These are phyloP conservation scores for Erebia ligea DNA, from an alignment of 2,888 invertebrate species.

Conservation along the genomic window DNA sequence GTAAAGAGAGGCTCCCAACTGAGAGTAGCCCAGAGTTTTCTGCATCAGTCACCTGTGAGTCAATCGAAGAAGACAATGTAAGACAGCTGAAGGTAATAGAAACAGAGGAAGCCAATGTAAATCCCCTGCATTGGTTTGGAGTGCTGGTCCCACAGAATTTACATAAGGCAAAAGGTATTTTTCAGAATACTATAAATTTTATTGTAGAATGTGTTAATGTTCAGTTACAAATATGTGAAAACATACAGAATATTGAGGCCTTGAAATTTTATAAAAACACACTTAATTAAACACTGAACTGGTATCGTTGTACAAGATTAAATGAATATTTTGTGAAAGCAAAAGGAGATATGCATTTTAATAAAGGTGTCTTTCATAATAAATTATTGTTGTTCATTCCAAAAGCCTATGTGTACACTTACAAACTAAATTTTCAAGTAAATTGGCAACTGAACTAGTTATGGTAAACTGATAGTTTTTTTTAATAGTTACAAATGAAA, in stretches of 20 bases:
- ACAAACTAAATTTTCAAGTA: background rate
- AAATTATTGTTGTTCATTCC: background rate
- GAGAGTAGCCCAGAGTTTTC: constrained; percentile 82
- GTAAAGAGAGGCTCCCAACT: constrained; percentile 87
- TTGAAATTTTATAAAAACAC: constrained; percentile 57
- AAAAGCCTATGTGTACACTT: background rate
- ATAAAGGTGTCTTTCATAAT: too few relatives aligned
- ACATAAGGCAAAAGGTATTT: constrained; percentile 88
- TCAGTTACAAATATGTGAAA: constrained; percentile 82
- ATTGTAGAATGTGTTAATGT: constrained; percentile 87
- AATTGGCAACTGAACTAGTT: background rate
- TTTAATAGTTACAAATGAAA: background rate
- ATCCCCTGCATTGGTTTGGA: constrained; percentile 95
- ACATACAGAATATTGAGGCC: constrained; percentile 57
- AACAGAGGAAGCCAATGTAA: constrained; percentile 60
- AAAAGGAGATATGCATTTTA: too few relatives aligned
- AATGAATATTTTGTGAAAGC: background rate
- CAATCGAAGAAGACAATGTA: constrained; percentile 67
- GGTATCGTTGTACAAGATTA: background rate
- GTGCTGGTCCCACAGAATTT: constrained; percentile 91
- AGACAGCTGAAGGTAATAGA: constrained; percentile 68
- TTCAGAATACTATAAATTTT: constrained; percentile 87
- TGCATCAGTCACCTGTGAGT: constrained; percentile 65
- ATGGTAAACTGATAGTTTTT: background rate
- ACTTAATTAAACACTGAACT: background rate